Evolutionary conservation across 2,888 invertebrate genomes (phyloP).

Genomic region (Acleris cristana): DNA sequence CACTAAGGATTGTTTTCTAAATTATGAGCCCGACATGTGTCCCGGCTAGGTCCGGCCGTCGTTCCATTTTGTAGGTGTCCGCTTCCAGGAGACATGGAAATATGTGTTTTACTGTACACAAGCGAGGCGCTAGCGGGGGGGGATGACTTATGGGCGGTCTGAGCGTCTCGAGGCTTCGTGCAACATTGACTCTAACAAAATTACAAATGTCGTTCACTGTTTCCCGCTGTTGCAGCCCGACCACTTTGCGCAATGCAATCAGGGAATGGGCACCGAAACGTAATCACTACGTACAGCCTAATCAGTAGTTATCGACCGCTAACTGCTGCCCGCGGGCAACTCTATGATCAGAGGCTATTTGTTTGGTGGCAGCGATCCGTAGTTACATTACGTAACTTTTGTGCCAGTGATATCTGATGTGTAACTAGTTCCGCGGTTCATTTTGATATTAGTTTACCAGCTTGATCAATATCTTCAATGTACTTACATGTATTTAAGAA

Average conservation of each 20-base stretch:
- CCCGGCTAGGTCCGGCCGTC: conserved; percentile 21
- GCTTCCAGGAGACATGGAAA: conserved; percentile 28
- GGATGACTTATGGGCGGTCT: conserved; percentile 31
- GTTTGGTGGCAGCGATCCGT: conserved; percentile 1
- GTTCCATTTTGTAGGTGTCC: conserved; percentile 33
- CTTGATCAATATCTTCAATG: no score
- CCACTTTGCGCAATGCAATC: conserved; percentile 22
- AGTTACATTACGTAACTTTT: no score
- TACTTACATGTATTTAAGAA: no score
- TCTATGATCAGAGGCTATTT: conserved; percentile 19
- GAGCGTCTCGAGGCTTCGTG: conserved; percentile 21
- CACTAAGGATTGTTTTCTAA: conserved; percentile 8
- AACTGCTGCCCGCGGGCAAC: conserved; percentile 11
- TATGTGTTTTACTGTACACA: conserved; percentile 33
- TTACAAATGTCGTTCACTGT: conserved; percentile 28
- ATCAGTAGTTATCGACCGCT: conserved; percentile 25
- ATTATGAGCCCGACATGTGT: conserved; percentile 17
- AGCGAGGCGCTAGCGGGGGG: conserved; percentile 8
- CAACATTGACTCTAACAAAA: conserved; percentile 30
- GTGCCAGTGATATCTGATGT: no score
- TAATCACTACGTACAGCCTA: conserved; percentile 16
- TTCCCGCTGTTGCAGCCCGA: conserved; percentile 13
- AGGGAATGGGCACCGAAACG: conserved; percentile 19
- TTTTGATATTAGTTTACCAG: no score
- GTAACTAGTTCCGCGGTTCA: no score